phyloP scores from a whole-genome alignment of 2,888 invertebrate species.

The Dryomyza anilis region DNA sequence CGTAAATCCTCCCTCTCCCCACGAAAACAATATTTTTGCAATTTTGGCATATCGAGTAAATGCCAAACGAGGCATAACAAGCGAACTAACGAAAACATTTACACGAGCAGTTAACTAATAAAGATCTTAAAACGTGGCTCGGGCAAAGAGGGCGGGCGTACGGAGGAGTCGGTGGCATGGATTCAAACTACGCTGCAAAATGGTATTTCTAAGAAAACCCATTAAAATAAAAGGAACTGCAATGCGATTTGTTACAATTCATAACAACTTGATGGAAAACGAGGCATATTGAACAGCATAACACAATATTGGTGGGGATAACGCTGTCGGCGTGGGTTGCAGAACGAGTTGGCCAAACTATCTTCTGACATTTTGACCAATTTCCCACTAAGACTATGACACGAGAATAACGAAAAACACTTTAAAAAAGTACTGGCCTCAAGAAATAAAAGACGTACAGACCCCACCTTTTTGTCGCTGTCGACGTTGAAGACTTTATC shows the following conservation, averaged over 20 bases:
- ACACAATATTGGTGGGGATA: no score
- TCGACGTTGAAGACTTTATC: constrained; percentile 43
- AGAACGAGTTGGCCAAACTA: background rate
- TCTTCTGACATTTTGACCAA: no score
- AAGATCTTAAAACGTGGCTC: constrained; percentile 39
- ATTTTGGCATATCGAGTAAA: constrained; percentile 38
- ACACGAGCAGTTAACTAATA: constrained; percentile 39
- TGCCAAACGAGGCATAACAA: constrained; percentile 38
- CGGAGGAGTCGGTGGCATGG: background rate
- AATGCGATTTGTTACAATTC: constrained; percentile 3
- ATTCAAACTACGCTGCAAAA: background rate
- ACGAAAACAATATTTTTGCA: constrained; percentile 14
- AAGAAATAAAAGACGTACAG: background rate
- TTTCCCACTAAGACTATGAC: no score
- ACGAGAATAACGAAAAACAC: background rate
- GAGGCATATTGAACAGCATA: no score
- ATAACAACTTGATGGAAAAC: background rate
- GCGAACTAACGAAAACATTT: constrained; percentile 22
- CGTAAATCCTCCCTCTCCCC: background rate
- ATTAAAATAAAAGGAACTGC: background rate
- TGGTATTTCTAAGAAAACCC: background rate
- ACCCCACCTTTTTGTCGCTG: background rate
- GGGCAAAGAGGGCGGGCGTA: background rate
- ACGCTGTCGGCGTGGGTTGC: background rate
- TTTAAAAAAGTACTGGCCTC: background rate